Evolutionary conservation across 2,113 vertebrate species (phyloP), one percentile per base, ranked within the genome.

Genomic region (Macrotus californicus): DNA sequence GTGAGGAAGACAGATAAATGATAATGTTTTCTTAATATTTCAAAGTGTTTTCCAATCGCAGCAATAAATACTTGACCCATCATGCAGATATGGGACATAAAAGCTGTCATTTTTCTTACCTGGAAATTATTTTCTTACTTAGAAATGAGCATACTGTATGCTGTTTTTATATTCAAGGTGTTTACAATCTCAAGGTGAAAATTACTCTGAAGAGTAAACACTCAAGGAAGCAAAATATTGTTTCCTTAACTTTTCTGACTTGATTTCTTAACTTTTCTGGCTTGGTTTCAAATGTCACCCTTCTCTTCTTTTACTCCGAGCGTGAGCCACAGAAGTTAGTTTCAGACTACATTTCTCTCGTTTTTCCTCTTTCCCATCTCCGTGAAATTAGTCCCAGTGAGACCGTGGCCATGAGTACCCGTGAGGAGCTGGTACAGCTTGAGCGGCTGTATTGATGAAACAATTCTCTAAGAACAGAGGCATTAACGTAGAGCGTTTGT

Each of bases 361-460:
- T 64, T 73, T n/a, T 67, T 89, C n/a, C n/a, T 81, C 70, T 87
- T 90, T 85, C 36, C 1, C 54, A 94, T 41, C 72, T 89, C 67
- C 76, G 31, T 90, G 77, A 95, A 97, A 97, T 97, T 96, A 91
- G 85, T 89, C 82, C 93, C 91, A 82, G 11, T 16, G 95, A 96
- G 88, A 95, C 91, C 5, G 0, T 64, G 61, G 64, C n/a, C 93
- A 43, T 18, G 73, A 94, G 43, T 56, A 48, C 41, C 56, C 72
- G 39, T 19, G 50, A 92, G 91, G 69, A 92, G 39, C 61, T 76
- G 56, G 73, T 26, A 7, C 31, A 79, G 16, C 24, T 24, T 90
- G 36, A 59, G 31, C 2, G 7, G 41, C 67, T n/a, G 22, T 61
- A 43, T 86, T 97, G 96, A 97, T 92, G 92, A 96, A 95, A 46